phyloP scores from a whole-genome alignment of 2,888 invertebrate species.

The Aplocera efformata region DNA sequence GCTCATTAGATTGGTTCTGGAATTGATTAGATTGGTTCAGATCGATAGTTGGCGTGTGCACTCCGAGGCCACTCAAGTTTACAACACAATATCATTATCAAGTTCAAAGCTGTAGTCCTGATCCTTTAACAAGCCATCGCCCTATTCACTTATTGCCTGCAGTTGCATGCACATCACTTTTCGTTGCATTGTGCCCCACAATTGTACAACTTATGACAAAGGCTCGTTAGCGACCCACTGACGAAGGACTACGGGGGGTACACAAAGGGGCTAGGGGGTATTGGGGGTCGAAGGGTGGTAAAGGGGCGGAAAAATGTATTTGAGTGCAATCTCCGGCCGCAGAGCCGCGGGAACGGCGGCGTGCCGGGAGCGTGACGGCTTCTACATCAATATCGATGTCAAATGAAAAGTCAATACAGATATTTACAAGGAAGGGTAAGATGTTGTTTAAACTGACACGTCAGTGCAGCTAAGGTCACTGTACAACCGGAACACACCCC shows the following conservation, averaged over 20 bases:
- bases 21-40: too few relatives aligned
- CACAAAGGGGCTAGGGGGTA: too few relatives aligned
- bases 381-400: slow-evolving; percentile 13
- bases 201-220: slow-evolving; percentile 25
- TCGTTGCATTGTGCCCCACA: slow-evolving; percentile 17
- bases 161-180: slow-evolving; percentile 10
- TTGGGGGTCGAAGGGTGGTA: slow-evolving; percentile 4
- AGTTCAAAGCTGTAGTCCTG: too few relatives aligned
- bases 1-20: too few relatives aligned
- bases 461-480: too few relatives aligned
- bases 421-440: not conserved
- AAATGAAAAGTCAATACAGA: slow-evolving; percentile 10
- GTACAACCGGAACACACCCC: too few relatives aligned
- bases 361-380: slow-evolving; percentile 7
- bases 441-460: too few relatives aligned
- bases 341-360: slow-evolving; percentile 17
- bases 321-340: slow-evolving; percentile 39
- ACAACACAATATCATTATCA: too few relatives aligned
- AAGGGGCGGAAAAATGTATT: slow-evolving; percentile 33
- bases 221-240: slow-evolving; percentile 30
- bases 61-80: too few relatives aligned
- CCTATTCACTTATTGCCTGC: not conserved
- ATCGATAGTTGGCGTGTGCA: too few relatives aligned
- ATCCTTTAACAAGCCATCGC: not conserved
- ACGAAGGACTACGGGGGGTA: slow-evolving; percentile 15